These are phyloP conservation scores for Carollia perspicillata DNA, from an alignment of 2,113 vertebrate species.

Conservation along the genomic window DNA sequence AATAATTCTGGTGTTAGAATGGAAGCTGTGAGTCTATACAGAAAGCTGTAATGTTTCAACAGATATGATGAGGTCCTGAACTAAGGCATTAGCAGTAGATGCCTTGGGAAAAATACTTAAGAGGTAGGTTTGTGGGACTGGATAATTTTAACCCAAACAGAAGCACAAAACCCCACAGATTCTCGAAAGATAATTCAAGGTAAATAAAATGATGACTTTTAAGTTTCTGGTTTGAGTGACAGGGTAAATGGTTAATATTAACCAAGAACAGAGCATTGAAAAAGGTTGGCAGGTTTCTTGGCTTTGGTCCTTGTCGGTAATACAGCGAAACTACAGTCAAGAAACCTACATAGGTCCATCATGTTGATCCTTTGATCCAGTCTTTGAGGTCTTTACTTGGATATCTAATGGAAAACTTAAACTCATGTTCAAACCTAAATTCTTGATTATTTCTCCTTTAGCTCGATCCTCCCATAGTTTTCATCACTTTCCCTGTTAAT, in stretches of 20 bases:
- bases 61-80: not conserved
- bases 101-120: not conserved
- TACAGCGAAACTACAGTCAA: not conserved
- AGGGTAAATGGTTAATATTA: not conserved
- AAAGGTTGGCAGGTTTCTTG: not conserved
- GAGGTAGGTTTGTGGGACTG: not conserved
- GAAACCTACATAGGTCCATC: not conserved
- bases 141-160: not conserved
- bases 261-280: not conserved
- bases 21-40: not conserved
- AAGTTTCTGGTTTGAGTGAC: not conserved
- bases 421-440: not conserved
- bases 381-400: not conserved
- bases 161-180: not conserved
- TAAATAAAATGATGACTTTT: not conserved
- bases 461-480: not conserved
- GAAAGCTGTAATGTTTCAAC: not conserved
- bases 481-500: not conserved
- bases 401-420: not conserved
- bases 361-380: not conserved
- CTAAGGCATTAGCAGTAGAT: not conserved
- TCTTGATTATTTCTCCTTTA: not conserved
- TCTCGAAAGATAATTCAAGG: not conserved
- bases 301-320: not conserved
- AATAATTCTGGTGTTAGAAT: not conserved